Base-by-base conservation (phyloP, 2,888 invertebrate species). In the Xestia xanthographa region DNA sequence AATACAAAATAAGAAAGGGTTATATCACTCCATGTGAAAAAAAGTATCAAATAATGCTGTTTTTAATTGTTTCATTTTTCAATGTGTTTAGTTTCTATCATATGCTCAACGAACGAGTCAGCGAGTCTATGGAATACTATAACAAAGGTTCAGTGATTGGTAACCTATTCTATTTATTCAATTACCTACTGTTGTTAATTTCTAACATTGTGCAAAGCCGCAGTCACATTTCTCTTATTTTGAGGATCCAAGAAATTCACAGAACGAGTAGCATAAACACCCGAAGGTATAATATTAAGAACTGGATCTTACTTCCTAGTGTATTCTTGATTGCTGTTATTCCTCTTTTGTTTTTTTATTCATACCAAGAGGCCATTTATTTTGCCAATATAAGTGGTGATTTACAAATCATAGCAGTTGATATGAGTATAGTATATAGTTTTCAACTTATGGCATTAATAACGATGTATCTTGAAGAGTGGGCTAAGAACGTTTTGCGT, bases 1-100 rank as follows among this genome's bases (percentile, higher is more conserved):
- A 77, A 62, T 77, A 60, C 38, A 77, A 77, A 79, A 69, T 77
- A 11, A 63, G 34, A 38, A 14, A 62, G 0, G 2, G 11, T 20
- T 45, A n/a, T n/a, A 78, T 78, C 17, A 53, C 22, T 26, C 22
- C 22, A 0, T 29, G 50, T 45, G 62, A 77, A 17, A 77, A 69
- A 11, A 77, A 79, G 3, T 79, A 60, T 62, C 62, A 3, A 0
- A n/a, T 78, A 17, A 3, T 66, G 0, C 0, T 48, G 0, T 66
- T 41, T 6, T 17, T 41, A 0, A 11, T 17, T 11, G 0, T 48
- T 38, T 29, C 20, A 11, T 22, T 66, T 26, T 6, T 48, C 2
- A n/a, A 48, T 11, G 4, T 29, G 11, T 5, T 41, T 11, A 14
- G 6, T 29, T 11, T 22, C 0, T 26, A 3, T 43, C 3, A 2